Percentiles rank a stretch among this genome's conserved stretches.
These are phyloP conservation scores for Brachirus orientalis DNA, from an alignment of 2,113 vertebrate genomes.

Conservation along the genomic window DNA sequence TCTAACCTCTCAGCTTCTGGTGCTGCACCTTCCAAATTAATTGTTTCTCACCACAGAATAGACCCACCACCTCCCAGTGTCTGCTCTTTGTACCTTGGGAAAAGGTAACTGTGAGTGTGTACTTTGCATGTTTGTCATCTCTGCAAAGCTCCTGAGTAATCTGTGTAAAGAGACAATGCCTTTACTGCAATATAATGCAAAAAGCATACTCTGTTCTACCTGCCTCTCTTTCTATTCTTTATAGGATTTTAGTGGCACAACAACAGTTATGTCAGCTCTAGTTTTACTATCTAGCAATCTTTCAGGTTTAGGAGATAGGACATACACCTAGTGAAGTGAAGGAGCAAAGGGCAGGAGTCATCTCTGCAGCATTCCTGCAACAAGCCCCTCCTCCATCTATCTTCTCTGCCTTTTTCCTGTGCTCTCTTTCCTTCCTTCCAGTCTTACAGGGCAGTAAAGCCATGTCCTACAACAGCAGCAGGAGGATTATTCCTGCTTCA, in stretches of 20 bases:
- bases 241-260: slow-evolving; percentile 15
- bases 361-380: slow-evolving; percentile 10
- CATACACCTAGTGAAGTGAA: background rate
- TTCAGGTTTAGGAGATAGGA: slow-evolving; percentile 1
- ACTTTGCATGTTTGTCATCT: slow-evolving; percentile 28
- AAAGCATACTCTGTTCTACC: slow-evolving; percentile 4
- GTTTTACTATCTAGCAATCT: slow-evolving; percentile 25
- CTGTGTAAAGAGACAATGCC: slow-evolving; percentile 12
- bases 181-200: slow-evolving; percentile 10
- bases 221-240: slow-evolving; percentile 7
- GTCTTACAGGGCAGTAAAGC: slow-evolving; percentile 52
- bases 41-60: slow-evolving; percentile 66
- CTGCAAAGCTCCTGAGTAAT: slow-evolving; percentile 33
- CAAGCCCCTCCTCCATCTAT: slow-evolving; percentile 31
- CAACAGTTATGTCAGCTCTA: slow-evolving; percentile 15
- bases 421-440: slow-evolving; percentile 13
- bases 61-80: slow-evolving; percentile 4
- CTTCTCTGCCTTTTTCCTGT: background rate
- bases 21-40: slow-evolving; percentile 65
- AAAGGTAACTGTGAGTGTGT: slow-evolving; percentile 51
- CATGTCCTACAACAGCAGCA: slow-evolving; percentile 49
- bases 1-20: slow-evolving; percentile 58
- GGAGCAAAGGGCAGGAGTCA: background rate
- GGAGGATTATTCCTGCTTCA: slow-evolving; percentile 67
- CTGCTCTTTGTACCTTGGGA: slow-evolving; percentile 32